Evolutionary conservation across 2,113 vertebrate species (phyloP), one percentile per base, ranked within the genome.

Genomic region (Antechinus stuartii): DNA sequence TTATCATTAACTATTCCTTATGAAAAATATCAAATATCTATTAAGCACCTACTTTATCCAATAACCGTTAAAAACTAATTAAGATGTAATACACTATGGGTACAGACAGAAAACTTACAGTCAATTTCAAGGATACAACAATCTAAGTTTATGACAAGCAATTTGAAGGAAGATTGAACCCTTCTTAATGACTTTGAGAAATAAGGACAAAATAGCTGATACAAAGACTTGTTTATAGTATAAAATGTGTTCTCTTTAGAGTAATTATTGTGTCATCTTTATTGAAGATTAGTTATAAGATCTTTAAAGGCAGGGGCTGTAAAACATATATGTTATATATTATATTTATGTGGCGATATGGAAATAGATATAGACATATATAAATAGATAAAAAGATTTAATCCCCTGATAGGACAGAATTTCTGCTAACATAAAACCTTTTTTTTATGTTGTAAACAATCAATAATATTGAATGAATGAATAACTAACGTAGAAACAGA

Each of bases 391-490:
- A 23, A 30, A 30, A 68, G 35, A 68, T 49, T 11, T 50, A 92
- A 94, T 84, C 14, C 1, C 5, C 89, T 93, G 16, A 54, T 91
- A 25, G 46, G 90, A 91, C 27, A 91, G 46, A 95, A 49, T 16
- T 68, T 14, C 23, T 12, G 14, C 84, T 91, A 76, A 14, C 30
- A 14, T 56, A 94, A 23, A 95, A 91, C 57, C 22, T 93, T 56
- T 30, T 25, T 93, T 56, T n/a, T 8, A 76, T 56, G 90, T 90
- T 89, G 30, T 46, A 91, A 8, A 9, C 8, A 90, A 10, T 91
- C 90, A 91, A 50, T 95, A 11, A 55, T 93, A 42, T 95, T 56
- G 91, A 57, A 49, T 92, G 47, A 90, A 49, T 91, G 23, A 93
- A 93, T 35, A 61, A 89, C 0, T 2, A 76, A 92, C 25, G 61